Evolutionary conservation across 53 echinoderm and acorn worm genomes (phyloP), one percentile per base, ranked within the genome.

Genomic region (Holothuria leucospilota): DNA sequence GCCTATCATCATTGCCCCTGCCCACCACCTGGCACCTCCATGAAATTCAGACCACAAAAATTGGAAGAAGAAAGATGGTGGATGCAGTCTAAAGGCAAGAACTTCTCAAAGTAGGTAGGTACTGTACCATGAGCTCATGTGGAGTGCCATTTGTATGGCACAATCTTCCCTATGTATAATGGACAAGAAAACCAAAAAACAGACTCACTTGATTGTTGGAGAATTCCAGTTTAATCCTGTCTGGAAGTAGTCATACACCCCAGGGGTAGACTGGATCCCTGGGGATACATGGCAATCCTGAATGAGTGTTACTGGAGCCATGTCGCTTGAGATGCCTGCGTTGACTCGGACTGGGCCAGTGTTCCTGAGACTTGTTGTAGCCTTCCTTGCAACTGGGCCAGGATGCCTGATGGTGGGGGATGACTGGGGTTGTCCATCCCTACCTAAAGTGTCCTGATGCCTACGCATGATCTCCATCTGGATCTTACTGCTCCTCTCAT

Each of bases 231-330:
- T 58, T 1, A 65, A 39, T 6, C 70, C 59, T 20, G 88, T 64
- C 41, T 68, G 87, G 63, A 72, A 84, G 66, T 88, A 83, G 69
- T 89, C 89, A 51, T 89, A 91, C 52, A 93, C 91, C 29, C 93
- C 85, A 8, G 93, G 80, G 38, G 93, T 87, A 29, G 87, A 89
- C 96, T 93, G 96, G 75, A 95, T 91, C 25, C 92, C 93, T 7
- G 93, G 91, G 4, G 93, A 91, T 20, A 93, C 91, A 41, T 91
- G 93, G 71, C 96, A 95, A 59, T 95, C 96, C 71, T 93, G 93
- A 41, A 87, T 90, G 68, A 95, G 78, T 39, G 88, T 93, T 27
- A 95, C 96, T 52, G 96, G 96, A 34, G 86, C 87, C 15, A 93
- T 95, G 61, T 87, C 87, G 39, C 62, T 62, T 10, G 41, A 21